These are phyloP conservation scores for Strix occidentalis DNA, from an alignment of 2,797 vertebrate species.

Conservation along the genomic window DNA sequence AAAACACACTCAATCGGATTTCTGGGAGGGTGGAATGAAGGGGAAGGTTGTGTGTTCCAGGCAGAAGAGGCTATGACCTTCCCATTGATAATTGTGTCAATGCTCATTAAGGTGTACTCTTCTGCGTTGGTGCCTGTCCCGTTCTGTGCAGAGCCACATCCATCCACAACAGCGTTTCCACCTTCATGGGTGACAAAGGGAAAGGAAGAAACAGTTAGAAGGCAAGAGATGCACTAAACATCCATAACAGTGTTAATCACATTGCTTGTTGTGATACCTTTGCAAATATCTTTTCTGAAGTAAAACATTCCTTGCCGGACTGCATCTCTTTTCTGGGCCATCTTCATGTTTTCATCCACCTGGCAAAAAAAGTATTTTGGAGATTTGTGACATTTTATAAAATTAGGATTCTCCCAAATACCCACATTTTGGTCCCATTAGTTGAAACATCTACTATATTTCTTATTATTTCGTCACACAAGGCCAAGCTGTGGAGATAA, in stretches of 20 bases:
- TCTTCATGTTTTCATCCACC: conserved; percentile 99
- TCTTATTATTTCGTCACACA: not conserved
- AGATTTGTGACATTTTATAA: not conserved
- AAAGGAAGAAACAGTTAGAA: not conserved
- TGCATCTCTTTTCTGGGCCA: conserved; percentile 93
- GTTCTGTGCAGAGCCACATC: conserved; percentile 80
- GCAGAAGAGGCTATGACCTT: conserved; percentile 81
- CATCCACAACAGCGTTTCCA: conserved; percentile 86
- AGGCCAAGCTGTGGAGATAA: not conserved
- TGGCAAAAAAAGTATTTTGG: conserved; percentile 55
- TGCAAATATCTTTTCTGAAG: conserved; percentile 96
- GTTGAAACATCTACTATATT: not conserved
- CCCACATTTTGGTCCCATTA: not conserved
- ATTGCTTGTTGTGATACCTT: conserved; percentile 78
- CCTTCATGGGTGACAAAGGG: conserved; percentile 66
- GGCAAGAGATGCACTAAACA: not conserved
- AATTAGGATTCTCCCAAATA: not conserved
- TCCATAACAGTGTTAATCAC: not conserved
- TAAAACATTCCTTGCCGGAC: conserved; percentile 93
- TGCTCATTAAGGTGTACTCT: conserved; percentile 93
- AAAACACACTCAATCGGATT: not conserved
- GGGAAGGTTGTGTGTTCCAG: not conserved
- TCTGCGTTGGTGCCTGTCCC: conserved; percentile 80
- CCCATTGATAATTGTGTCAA: conserved; percentile 97
- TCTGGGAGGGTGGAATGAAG: not conserved